These are phyloP conservation scores for Oreochromis mossambicus DNA, from an alignment of 2,797 vertebrate species.

Conservation along the genomic window DNA sequence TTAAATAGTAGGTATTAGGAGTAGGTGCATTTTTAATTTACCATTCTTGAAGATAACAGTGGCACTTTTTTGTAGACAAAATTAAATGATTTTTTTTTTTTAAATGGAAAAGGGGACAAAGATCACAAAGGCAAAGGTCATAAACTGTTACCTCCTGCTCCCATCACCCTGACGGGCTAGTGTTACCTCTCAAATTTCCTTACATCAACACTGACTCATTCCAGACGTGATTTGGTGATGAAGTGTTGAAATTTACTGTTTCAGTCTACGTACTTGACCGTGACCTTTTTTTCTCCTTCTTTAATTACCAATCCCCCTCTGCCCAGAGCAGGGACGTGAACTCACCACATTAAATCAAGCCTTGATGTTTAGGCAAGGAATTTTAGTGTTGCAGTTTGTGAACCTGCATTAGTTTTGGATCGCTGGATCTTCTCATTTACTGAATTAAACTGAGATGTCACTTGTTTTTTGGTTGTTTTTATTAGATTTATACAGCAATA, in stretches of 20 bases:
- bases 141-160: neutral
- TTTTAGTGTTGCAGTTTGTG: neutral
- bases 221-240: neutral
- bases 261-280: neutral
- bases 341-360: constrained; percentile 5
- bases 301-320: neutral
- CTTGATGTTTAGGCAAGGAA: neutral
- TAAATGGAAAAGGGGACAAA: neutral
- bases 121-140: neutral
- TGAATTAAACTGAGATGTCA: neutral
- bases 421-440: neutral
- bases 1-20: neutral
- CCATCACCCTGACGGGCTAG: neutral
- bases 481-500: neutral
- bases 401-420: neutral
- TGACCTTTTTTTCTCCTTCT: constrained; percentile 11
- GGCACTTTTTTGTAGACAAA: neutral
- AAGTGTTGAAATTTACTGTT: neutral
- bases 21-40: neutral
- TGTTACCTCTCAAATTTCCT: neutral
- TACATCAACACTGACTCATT: neutral
- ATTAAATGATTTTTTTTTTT: neutral
- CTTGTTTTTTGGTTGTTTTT: neutral
- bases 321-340: neutral
- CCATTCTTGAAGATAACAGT: neutral